Evolutionary conservation across 2,797 vertebrate species (phyloP), one percentile per base, ranked within the genome.

Genomic region (Botia almorhae): DNA sequence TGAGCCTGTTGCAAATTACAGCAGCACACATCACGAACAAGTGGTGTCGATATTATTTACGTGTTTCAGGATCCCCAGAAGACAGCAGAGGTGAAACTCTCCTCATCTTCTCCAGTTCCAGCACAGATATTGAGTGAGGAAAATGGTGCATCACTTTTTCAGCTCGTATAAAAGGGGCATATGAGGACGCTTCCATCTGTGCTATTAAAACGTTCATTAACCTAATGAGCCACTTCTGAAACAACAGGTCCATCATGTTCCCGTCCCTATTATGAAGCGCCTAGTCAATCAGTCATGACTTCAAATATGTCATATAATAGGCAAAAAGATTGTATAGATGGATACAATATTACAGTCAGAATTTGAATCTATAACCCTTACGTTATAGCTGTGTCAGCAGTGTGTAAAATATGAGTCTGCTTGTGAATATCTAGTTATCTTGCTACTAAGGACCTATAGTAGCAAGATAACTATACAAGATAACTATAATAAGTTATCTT

Each of bases 151-250:
- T 74, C 23, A 56, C 65, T 81, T 78, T 50, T 29, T 65, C 77
- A 17, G 70, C 61, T 75, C 55, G 69, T 53, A 39, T 8, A 29
- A 60, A 50, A 16, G 67, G 61, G 19, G 61, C 69, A 39, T 26
- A 53, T 21, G 33, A 63, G 26, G 46, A 36, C 21, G 64, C 69
- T 68, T 75, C 71, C 61, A 55, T 74, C 76, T 69, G 72, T 36
- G 76, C 75, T 69, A 76, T 87, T 85, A 82, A 83, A 85, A 84
- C 76, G 81, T 79, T 80, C 75, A 85, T 85, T 85, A 84, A 84
- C 69, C 69, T 81, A 71, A 76, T 26, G 74, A 72, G 58, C 51
- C 53, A 69, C 80, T 79, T 33, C 73, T 72, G 63, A 53, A 78
- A 73, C 39, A 23, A 68, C 55, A 71, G 51, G 26, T 64, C 29